Conservation (phyloP, 2,888 invertebrate genomes). For the Pollenia amentaria region DNA sequence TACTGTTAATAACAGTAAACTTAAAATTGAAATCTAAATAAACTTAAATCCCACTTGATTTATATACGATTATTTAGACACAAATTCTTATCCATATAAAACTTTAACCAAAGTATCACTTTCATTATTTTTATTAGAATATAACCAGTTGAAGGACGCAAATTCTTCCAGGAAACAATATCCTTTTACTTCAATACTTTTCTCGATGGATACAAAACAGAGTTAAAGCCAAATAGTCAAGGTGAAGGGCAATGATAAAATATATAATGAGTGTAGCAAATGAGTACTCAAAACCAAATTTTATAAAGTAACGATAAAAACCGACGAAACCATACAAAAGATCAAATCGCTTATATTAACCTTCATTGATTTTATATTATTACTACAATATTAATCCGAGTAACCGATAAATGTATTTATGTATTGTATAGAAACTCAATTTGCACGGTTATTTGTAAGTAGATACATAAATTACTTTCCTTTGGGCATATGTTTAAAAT, state of each 20-base stretch:
- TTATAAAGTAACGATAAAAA: neutral
- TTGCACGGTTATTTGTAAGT: constrained; percentile 51
- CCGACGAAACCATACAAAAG: neutral
- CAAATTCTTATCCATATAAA: too few relatives aligned
- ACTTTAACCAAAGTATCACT: too few relatives aligned
- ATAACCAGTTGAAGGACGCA: too few relatives aligned
- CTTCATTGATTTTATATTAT: constrained; percentile 20
- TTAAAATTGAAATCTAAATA: too few relatives aligned
- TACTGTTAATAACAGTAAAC: too few relatives aligned
- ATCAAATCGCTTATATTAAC: constrained; percentile 6
- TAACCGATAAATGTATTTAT: neutral
- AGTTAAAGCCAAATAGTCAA: neutral
- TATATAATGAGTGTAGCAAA: neutral
- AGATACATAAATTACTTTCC: neutral
- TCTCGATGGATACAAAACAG: neutral
- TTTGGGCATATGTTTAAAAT: neutral
- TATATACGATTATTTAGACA: too few relatives aligned
- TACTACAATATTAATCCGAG: neutral
- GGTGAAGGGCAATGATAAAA: neutral
- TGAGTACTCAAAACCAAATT: too few relatives aligned
- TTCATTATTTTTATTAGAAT: too few relatives aligned
- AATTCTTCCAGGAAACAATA: neutral
- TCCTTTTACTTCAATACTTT: neutral
- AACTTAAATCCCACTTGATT: too few relatives aligned
- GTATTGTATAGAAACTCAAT: constrained; percentile 44